Conservation (phyloP, 2,113 vertebrate species). For the Onychorhynchus coronatus region DNA sequence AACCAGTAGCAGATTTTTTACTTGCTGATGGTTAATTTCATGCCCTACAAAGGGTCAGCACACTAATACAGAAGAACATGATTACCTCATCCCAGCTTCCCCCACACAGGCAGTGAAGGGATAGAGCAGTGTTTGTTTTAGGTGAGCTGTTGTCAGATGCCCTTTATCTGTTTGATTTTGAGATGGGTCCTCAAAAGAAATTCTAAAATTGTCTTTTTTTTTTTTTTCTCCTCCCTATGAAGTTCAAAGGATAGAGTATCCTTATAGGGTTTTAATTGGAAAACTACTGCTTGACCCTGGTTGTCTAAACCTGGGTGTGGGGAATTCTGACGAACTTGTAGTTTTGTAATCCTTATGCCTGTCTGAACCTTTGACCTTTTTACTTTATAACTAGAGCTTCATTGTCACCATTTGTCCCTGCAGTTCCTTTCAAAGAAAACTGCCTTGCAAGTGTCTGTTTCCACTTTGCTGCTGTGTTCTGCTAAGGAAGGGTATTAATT, state of each 20-base stretch:
- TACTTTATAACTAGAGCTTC: slow-evolving; percentile 69
- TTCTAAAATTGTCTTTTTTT: slow-evolving; percentile 2
- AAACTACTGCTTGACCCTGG: slow-evolving; percentile 72
- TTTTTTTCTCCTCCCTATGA: rapidly evolving
- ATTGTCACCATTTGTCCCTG: slow-evolving; percentile 68
- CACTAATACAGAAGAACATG: slow-evolving; percentile 65
- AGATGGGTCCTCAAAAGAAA: slow-evolving; percentile 62
- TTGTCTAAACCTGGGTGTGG: slow-evolving; percentile 63
- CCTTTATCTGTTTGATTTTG: slow-evolving; percentile 38
- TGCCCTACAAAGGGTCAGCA: slow-evolving; percentile 76
- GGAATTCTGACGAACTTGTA: slow-evolving; percentile 71
- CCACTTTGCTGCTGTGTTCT: slow-evolving; percentile 77
- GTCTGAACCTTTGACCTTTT: slow-evolving; percentile 78
- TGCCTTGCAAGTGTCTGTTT: slow-evolving; percentile 75
- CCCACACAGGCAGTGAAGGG: neutral
- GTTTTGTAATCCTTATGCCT: slow-evolving; percentile 75
- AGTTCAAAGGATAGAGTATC: slow-evolving; percentile 61
- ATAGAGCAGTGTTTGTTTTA: slow-evolving; percentile 19
- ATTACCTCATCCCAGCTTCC: slow-evolving; percentile 53
- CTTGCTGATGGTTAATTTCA: slow-evolving; percentile 76
- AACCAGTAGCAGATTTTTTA: slow-evolving; percentile 78
- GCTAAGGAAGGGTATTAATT: slow-evolving; percentile 80
- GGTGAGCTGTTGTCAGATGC: slow-evolving; percentile 50
- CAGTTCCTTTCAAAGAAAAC: slow-evolving; percentile 73
- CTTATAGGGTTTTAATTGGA: slow-evolving; percentile 45